Evolutionary conservation across 2,113 vertebrate species (phyloP), one percentile per base, ranked within the genome.

Genomic region (Picathartes gymnocephalus): DNA sequence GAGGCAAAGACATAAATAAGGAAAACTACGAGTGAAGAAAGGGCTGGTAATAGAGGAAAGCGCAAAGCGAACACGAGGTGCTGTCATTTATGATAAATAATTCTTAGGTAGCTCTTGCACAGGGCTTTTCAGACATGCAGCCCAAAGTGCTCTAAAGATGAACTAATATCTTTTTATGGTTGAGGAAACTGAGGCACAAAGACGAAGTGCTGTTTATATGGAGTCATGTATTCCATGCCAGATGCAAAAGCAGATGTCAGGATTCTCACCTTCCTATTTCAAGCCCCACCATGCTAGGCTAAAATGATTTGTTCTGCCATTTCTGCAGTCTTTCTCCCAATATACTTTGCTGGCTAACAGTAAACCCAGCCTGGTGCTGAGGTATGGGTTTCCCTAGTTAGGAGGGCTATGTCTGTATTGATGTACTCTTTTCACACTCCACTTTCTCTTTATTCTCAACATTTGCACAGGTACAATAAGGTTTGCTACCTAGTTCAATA

Each of bases 1-100:
- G 48, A 96, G 37, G 81, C 85, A 81, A 88, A 93, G 92, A 90
- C 93, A 96, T 96, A 96, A 96, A 96, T 95, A 97, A 96, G 68
- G 90, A 95, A 93, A 95, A 97, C 81, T 93, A 91, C 1, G 0
- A 70, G 51, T 44, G 90, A 94, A 94, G 92, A 94, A 94, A 88
- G 64, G 79, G 51, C 60, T 88, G 72, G 79, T 93, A 82, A 97
- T 93, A 82, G 92, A 93, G 77, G 79, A 57, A 83, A 93, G 76
- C 0, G 3, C 61, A n/a, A 64, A 77, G 64, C 0, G 9, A 95
- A 94, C 83, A 86, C 4, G n/a, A 73, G 87, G 69, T 72, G 71
- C 83, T 96, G 85, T 86, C 90, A 93, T 56, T 82, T 70, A 60
- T 85, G 47, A 92, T 81, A 94, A 96, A 86, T 81, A 91, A 92